Base-by-base conservation (phyloP, 2,888 invertebrate genomes). In the Galeopsomyia nigrocyanea region DNA sequence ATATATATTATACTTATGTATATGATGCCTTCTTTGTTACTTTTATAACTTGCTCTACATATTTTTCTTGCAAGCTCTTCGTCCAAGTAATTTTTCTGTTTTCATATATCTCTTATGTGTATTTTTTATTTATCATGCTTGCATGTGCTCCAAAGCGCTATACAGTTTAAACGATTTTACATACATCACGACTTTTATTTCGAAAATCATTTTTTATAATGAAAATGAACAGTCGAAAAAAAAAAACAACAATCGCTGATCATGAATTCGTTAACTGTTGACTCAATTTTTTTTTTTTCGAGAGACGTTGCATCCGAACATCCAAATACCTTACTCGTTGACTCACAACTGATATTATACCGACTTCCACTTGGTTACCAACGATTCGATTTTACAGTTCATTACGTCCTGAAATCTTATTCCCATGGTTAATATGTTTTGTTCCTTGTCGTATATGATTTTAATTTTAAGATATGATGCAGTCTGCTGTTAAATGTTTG, bases 61-160 rank as follows among this genome's bases (percentile, higher is more conserved):
- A 63, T 26, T 66, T 63, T 66, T 56, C 65, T 39, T 73, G 65
- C 68, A 73, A 65, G 63, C 31, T 74, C 70, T 62, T 39, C 57
- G 31, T 19, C 57, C 57, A 19, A 47, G n/a, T 66, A 65, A 3
- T 19, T 46, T 68, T 14, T 53, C 10, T 50, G 17, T 65, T 39
- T 39, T 19, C 64, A 49, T 50, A 46, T 47, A 63, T n/a, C 47
- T 71, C 53, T 66, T 66, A 21, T 56, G 22, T 14, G 19, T 73
- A 66, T 66, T n/a, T n/a, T n/a, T 69, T 69, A 65, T 55, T 53
- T 58, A 49, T 58, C 26, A 71, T 58, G 69, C 58, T 74, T 75
- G 75, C 75, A 75, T 75, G 75, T 66, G 63, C 63, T 68, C 60
- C 50, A 31, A 68, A 71, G 49, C 63, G 58, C 53, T 74, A 53